phyloP scores from a whole-genome alignment of 2,797 vertebrate species.

The Gymnothorax javanicus region DNA sequence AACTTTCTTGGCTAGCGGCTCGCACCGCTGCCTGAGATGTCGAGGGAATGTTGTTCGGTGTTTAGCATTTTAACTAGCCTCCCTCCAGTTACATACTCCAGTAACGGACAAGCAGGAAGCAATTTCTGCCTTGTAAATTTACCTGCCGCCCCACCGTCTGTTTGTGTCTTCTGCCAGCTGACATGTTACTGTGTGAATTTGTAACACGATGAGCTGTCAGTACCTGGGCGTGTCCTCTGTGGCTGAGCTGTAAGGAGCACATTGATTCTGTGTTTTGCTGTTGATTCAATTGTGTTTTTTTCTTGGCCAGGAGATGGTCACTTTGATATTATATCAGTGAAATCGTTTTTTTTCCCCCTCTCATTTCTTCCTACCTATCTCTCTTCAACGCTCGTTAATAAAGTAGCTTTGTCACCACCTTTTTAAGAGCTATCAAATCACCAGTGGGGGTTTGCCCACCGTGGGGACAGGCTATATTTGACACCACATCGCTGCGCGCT shows the following conservation, averaged over 20 bases:
- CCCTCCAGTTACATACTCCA: slow-evolving; percentile 29
- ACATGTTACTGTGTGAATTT: not conserved
- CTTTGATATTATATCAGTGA: not conserved
- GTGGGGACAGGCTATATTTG: slow-evolving; percentile 56
- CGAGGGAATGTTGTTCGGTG: slow-evolving; percentile 36
- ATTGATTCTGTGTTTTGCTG: not conserved
- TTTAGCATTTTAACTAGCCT: slow-evolving; percentile 32
- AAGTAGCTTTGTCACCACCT: slow-evolving; percentile 45
- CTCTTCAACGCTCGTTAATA: slow-evolving; percentile 38
- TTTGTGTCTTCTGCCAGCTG: slow-evolving; percentile 35
- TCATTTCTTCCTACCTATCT: not conserved
- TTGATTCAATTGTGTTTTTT: not conserved
- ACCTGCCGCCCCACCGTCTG: not conserved
- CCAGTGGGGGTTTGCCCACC: slow-evolving; percentile 55
- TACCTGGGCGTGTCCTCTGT: not conserved
- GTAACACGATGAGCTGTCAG: not conserved
- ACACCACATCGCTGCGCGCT: slow-evolving; percentile 60
- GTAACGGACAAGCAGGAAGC: slow-evolving; percentile 26
- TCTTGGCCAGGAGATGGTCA: not conserved
- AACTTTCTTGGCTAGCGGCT: slow-evolving; percentile 33
- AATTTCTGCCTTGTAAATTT: slow-evolving; percentile 33
- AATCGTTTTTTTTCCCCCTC: not conserved
- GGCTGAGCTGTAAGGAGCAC: not conserved
- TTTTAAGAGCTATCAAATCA: slow-evolving; percentile 51
- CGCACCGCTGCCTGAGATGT: slow-evolving; percentile 24